Conservation (phyloP, 2,888 invertebrate species). For the Pseudolycoriella hygida region DNA sequence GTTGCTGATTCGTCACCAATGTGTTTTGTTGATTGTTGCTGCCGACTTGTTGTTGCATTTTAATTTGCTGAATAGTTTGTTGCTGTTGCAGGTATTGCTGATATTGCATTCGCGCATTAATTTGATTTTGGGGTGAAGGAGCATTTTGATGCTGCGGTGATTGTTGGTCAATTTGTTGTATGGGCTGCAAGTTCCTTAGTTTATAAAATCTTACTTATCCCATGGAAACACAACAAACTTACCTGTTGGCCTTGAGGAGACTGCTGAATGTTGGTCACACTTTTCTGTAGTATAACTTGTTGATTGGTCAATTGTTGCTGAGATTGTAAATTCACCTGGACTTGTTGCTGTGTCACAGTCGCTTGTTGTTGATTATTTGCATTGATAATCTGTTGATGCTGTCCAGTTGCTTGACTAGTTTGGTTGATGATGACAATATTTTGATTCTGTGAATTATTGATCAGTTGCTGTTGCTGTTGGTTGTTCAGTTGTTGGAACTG, state of each 20-base stretch:
- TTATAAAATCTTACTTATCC: too few species aligned
- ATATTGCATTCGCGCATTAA: constrained; percentile 31
- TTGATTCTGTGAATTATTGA: constrained; percentile 29
- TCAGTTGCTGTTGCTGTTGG: constrained; percentile 33
- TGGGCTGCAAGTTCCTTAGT: neutral
- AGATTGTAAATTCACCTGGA: neutral
- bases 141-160: constrained; percentile 3
- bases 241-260: too few species aligned
- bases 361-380: constrained; percentile 7
- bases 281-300: neutral
- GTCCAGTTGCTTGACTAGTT: constrained; percentile 12
- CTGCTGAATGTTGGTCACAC: too few species aligned
- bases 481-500: constrained; percentile 44
- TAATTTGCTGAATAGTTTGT: constrained; percentile 19
- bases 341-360: constrained; percentile 7
- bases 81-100: constrained; percentile 21
- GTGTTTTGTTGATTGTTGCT: constrained; percentile 11
- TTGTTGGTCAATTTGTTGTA: constrained; percentile 5
- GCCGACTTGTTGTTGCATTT: constrained; percentile 20
- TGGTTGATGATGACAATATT: constrained; percentile 28
- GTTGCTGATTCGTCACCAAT: constrained; percentile 8
- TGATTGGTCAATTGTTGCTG: constrained; percentile 9
- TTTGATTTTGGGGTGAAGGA: constrained; percentile 4
- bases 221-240: too few species aligned
- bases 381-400: neutral